Evolutionary conservation across 2,113 vertebrate genomes (phyloP).

Genomic region (Pantherophis guttatus): DNA sequence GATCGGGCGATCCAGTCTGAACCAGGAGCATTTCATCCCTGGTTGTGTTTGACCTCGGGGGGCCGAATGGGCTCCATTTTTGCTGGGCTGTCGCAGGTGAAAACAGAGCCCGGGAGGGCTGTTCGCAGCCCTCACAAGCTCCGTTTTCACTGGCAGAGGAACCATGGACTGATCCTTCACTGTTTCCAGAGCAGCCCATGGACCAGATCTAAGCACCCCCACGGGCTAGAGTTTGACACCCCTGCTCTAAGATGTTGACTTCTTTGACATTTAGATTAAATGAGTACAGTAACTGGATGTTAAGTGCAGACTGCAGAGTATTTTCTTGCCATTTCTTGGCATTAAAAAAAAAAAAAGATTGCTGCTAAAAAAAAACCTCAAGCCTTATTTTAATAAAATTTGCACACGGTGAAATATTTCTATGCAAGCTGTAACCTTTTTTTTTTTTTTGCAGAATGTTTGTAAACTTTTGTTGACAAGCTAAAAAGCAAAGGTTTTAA

Average conservation of each 20-base stretch:
- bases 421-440: slow-evolving; percentile 61
- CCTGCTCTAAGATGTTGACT: slow-evolving; percentile 41
- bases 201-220: too few relatives aligned
- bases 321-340: slow-evolving; percentile 43
- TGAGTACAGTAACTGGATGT: slow-evolving; percentile 51
- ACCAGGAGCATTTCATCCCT: too few relatives aligned
- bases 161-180: too few relatives aligned
- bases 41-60: too few relatives aligned
- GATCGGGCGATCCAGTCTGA: too few relatives aligned
- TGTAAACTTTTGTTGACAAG: slow-evolving; percentile 53
- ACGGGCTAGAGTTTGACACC: too few relatives aligned
- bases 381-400: slow-evolving; percentile 70
- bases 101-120: too few relatives aligned
- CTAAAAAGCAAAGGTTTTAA: slow-evolving; percentile 38
- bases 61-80: too few relatives aligned
- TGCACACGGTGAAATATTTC: slow-evolving; percentile 62
- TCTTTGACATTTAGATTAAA: slow-evolving; percentile 46
- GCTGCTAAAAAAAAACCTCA: slow-evolving; percentile 35
- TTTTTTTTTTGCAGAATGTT: slow-evolving; percentile 25
- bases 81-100: too few relatives aligned
- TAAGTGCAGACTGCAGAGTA: slow-evolving; percentile 55
- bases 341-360: slow-evolving; percentile 1
- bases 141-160: too few relatives aligned
- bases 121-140: too few relatives aligned
- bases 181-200: too few relatives aligned